Evolutionary conservation across 2,797 vertebrate species (phyloP).

Genomic region (Lophotriccus pileatus): DNA sequence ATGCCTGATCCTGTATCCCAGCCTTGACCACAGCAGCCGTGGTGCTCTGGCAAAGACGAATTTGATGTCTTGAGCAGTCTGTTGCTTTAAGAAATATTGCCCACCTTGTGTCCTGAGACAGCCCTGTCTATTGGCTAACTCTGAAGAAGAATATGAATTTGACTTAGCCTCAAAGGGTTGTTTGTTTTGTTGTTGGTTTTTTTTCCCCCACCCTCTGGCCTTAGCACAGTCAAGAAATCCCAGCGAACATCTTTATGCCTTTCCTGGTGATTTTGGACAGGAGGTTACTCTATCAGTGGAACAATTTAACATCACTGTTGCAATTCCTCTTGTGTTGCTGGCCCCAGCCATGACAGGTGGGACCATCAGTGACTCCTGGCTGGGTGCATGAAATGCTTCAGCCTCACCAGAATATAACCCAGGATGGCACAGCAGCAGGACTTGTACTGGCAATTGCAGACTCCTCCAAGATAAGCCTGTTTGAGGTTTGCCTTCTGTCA

Average conservation of each 20-base stretch:
- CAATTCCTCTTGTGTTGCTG: neutral
- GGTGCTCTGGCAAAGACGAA: neutral
- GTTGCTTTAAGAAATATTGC: neutral
- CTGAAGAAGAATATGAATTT: neutral
- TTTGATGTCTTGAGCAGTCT: neutral
- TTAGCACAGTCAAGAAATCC: neutral
- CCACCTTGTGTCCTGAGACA: neutral
- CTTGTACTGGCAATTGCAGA: neutral
- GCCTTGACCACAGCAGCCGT: neutral
- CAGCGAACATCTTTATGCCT: neutral
- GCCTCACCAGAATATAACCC: neutral
- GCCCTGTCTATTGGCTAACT: neutral
- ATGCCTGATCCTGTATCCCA: neutral
- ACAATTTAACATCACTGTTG: neutral
- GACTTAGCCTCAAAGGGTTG: neutral
- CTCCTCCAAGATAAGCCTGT: neutral
- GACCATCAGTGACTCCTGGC: neutral
- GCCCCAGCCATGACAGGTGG: neutral
- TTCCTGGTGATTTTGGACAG: neutral
- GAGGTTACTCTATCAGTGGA: neutral
- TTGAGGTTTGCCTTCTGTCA: neutral
- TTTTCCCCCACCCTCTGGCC: neutral
- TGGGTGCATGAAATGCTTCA: neutral
- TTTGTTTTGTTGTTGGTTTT: fast-evolving
- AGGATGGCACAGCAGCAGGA: neutral